phyloP scores from a whole-genome alignment of 2,797 vertebrate genomes.

The Rousettus madagascariensis region DNA sequence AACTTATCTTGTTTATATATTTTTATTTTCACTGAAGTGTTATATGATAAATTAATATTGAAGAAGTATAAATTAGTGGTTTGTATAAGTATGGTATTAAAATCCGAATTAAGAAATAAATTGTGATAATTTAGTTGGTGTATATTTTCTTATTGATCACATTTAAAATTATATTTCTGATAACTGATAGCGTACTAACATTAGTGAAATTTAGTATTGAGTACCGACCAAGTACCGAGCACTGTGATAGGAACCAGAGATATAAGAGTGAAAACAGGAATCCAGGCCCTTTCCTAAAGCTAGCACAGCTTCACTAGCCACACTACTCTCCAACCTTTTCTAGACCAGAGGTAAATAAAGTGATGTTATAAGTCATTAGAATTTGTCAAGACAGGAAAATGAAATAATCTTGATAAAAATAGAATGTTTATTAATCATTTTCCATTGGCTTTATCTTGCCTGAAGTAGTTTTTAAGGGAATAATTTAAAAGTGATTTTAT shows the following conservation, averaged over 20 bases:
- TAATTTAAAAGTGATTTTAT: neutral
- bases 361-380: neutral
- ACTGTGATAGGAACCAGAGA: neutral
- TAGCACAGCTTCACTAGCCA: neutral
- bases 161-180: neutral
- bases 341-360: neutral
- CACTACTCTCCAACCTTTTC: neutral
- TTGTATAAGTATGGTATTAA: neutral
- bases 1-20: neutral
- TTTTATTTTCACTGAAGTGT: neutral
- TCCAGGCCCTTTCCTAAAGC: neutral
- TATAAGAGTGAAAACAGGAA: neutral
- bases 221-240: neutral
- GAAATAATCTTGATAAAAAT: neutral
- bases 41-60: neutral
- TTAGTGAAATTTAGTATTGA: neutral
- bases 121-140: neutral
- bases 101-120: neutral
- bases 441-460: neutral
- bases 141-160: neutral
- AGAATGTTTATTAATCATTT: neutral
- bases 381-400: neutral
- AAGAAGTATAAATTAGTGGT: neutral
- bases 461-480: neutral
- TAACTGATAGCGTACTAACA: neutral